Conservation (phyloP, 2,797 vertebrate genomes). For the Hoplostethus mediterraneus region DNA sequence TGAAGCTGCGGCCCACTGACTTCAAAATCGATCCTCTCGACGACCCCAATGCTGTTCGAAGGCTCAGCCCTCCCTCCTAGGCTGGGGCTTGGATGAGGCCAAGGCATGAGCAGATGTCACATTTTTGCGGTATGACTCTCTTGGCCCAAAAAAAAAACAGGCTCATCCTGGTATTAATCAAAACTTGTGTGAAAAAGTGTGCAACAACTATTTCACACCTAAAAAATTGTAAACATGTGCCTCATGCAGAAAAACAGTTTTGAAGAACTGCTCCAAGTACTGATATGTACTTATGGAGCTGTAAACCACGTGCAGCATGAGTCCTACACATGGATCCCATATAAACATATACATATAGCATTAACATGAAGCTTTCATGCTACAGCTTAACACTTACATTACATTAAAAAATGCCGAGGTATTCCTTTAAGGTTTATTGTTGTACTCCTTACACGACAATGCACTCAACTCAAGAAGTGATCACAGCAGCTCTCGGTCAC, state of each 20-base stretch:
- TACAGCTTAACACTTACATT: too few relatives aligned
- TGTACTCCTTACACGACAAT: too few relatives aligned
- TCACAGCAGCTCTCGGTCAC: not conserved
- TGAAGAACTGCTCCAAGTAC: too few relatives aligned
- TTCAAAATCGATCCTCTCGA: constrained; percentile 66
- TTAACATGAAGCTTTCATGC: too few relatives aligned
- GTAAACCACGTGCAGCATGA: too few relatives aligned
- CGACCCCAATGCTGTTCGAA: constrained; percentile 72
- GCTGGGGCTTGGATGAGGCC: not conserved
- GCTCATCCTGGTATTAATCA: too few relatives aligned
- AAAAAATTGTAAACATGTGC: constrained; percentile 9
- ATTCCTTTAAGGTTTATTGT: not conserved
- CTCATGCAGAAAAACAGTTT: constrained; percentile 15
- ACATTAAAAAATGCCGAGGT: not conserved
- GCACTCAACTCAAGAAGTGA: constrained; percentile 3
- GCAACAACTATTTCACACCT: not conserved
- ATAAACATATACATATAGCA: too few relatives aligned
- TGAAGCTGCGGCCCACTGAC: constrained; percentile 90
- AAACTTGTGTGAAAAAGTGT: too few relatives aligned
- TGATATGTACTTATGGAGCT: too few relatives aligned
- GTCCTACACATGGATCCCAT: too few relatives aligned
- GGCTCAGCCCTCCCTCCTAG: constrained; percentile 15
- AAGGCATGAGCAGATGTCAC: not conserved
- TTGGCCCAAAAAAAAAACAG: too few relatives aligned
- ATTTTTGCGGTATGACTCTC: not conserved